Evolutionary conservation across 2,888 invertebrate species (phyloP), one percentile per base, ranked within the genome.

Genomic region (Tryphoninae sp.): DNA sequence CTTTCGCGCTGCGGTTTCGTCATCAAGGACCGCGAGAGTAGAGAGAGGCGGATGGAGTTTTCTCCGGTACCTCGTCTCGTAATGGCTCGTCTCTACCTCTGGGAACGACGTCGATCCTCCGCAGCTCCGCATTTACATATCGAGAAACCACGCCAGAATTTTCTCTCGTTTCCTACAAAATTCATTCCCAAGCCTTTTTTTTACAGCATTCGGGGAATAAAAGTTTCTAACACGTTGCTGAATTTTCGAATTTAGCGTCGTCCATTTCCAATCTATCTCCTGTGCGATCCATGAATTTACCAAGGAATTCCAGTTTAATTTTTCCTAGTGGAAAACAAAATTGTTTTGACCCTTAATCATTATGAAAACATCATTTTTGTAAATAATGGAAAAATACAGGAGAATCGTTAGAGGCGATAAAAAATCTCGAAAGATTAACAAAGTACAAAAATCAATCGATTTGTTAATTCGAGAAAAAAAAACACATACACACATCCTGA

Each of bases 51-150:
- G 45, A 45, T 9, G 45, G 55, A 55, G 19, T 55, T n/a, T 59
- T 65, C 61, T 59, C 74, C 64, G 40, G 58, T 64, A 40, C 19
- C 22, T 33, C 71, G 42, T 26, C 33, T 42, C 51, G 68, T 72
- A 55, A 75, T 75, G 13, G 71, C 55, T 65, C 67, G 45, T 69
- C 71, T 42, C 78, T 59, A 11, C 80, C 72, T 68, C 58, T 40
- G 81, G 68, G 77, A 76, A 79, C 53, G 61, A 74, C 75, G 75
- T 82, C 81, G 59, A 82, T 78, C 53, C 64, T 67, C 65, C 26
- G 71, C 51, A 68, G 69, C 55, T 64, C 26, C 67, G 58, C 55
- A 77, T 73, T 69, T 53, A 51, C 68, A 23, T 26, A 42, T 62
- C 22, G 42, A 58, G n/a, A 51, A 33, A 49, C 49, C 11, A 4